Conservation (phyloP, 2,797 vertebrate species). For the Taenioides sp. region DNA sequence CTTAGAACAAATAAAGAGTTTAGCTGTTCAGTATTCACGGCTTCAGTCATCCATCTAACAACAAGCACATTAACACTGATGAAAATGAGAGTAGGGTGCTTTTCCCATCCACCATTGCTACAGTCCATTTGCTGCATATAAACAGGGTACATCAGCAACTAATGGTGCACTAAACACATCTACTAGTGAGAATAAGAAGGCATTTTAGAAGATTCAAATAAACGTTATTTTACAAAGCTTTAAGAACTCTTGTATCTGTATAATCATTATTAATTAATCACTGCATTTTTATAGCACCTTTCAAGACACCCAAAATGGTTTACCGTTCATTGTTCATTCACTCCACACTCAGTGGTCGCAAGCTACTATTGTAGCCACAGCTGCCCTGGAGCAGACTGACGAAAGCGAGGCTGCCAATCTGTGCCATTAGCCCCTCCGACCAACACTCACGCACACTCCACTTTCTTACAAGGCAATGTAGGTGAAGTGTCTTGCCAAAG, state of each 20-base stretch:
- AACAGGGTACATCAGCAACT: slow-evolving; percentile 5
- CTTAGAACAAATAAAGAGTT: slow-evolving; percentile 2
- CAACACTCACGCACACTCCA: no score
- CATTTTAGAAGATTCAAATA: slow-evolving; percentile 4
- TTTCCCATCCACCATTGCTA: slow-evolving; percentile 5
- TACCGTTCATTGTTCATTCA: no score
- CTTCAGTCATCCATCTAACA: slow-evolving; percentile 31
- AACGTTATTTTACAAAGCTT: background rate
- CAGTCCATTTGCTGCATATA: slow-evolving; percentile 32
- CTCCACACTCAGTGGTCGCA: no score
- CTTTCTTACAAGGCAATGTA: no score
- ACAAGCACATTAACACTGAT: slow-evolving; percentile 9
- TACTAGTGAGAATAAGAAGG: background rate
- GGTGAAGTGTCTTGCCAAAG: no score
- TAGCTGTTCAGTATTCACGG: slow-evolving; percentile 27
- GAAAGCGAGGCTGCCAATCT: no score
- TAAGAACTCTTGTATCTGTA: background rate
- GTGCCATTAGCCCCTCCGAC: no score
- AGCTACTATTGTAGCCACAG: no score
- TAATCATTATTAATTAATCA: no score
- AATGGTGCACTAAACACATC: slow-evolving; percentile 1
- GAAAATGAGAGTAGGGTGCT: slow-evolving; percentile 7
- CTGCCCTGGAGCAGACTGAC: no score
- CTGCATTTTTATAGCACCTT: no score
- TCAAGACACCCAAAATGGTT: no score